Evolutionary conservation across 2,888 invertebrate genomes (phyloP), one percentile per base, ranked within the genome.

Genomic region (Hemistola chrysoprasaria): DNA sequence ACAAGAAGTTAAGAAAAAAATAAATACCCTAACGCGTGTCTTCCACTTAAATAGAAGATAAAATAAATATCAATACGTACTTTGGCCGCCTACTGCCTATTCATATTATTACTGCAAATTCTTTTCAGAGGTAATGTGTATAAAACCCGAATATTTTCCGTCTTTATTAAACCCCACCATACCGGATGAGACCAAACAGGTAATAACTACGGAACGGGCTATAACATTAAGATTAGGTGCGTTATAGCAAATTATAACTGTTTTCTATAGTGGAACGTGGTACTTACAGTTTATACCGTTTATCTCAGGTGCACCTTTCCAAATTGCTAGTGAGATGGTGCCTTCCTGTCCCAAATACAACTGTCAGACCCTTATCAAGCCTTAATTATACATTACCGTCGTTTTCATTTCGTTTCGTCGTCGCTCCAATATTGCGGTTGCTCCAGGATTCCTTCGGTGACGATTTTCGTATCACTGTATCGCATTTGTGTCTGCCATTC

Each of bases 331-430:
- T 60, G 69, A 71, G 73, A 72, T 71, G 65, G 62, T 62, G 69
- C 69, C 64, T 76, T 76, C 79, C 75, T 76, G 78, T 72, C 74
- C 80, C 75, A 74, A 83, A 84, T 80, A 81, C 82, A 65, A 73
- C 81, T 86, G 86, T 87, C 86, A 74, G 77, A 87, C 86, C 86
- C 86, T 78, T 76, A 77, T 87, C 86, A 86, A 69, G 57, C 57
- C 73, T 69, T 84, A 87, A 86, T 86, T 86, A 85, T 85, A 84
- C 80, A 85, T 83, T 84, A 82, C 81, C 71, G 74, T 67, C 69
- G 74, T 73, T 78, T 80, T 82, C 78, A 81, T 84, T 85, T 76
- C 62, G 71, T 68, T 67, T 59, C 60, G 40, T 38, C 43, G 39
- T 33, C 38, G 41, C 54, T 55, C 59, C 61, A 62, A 65, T 71